Base-by-base conservation (phyloP, 1,140 invertebrate genomes). In the Stegodyphus mimosarum region DNA sequence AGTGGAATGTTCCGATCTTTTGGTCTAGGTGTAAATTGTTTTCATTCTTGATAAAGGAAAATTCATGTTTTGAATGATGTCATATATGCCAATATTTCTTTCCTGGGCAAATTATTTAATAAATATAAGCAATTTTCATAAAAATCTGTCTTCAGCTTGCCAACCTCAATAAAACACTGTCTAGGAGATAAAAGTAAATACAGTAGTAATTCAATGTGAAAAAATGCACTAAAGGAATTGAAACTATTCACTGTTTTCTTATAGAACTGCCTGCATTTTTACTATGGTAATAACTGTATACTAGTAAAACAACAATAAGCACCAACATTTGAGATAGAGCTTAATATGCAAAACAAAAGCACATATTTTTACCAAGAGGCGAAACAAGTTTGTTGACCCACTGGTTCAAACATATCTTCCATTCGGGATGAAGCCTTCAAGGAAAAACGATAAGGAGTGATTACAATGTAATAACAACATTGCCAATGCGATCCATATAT, bases 391-490 rank as follows among this genome's bases (percentile, higher is more conserved):
- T 15, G 74, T 48, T 76, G 73, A 76, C 83, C 75, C 74, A 77
- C 74, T 9, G 72, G 81, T 73, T 70, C 74, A 78, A 86, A 86
- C 83, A 86, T 71, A 86, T 86, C 83, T 86, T 86, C 74, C 11
- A 77, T 49, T 75, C 53, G 60, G 11, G 74, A 72, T 64, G 83
- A 71, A 33, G 50, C 83, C 75, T 86, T 78, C 74, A 86, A 78
- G 83, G 75, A 86, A 78, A 86, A 85, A 85, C 53, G 74, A 86
- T 73, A 86, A 76, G 74, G 6, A 48, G 74, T 76, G 74, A 66
- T 18, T 64, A 64, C 13, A 18, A 76, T 18, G n/a, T 7, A 48
- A 64, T 10, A 53, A 76, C 18, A 74, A 74, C n/a, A 72, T 72
- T 53, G 13, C 69, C 69, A 71, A 71, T 10, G 13, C n/a, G n/a